A percentile compares a stretch with the other conserved stretches of the same genome.
These are phyloP conservation scores for Ormia ochracea DNA, from an alignment of 2,888 invertebrate species.

Conservation along the genomic window DNA sequence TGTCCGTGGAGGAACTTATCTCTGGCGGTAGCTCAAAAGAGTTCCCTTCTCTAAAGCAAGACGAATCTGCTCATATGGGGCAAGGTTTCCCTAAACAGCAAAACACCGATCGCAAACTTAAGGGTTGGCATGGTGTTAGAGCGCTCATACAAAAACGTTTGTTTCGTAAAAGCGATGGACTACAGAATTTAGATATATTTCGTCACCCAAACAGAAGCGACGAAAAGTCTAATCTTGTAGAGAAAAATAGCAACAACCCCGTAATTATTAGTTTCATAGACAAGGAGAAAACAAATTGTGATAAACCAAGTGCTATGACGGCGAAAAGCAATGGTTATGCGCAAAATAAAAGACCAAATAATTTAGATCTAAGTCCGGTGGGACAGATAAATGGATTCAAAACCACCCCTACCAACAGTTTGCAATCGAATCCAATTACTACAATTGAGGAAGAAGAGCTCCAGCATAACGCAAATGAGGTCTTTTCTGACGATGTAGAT, in stretches of 20 bases:
- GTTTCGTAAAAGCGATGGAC: slow-evolving; percentile 72
- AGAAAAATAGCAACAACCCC: slow-evolving; percentile 61
- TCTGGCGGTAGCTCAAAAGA: slow-evolving; percentile 67
- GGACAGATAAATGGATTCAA: slow-evolving; percentile 61
- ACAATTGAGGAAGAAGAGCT: slow-evolving; percentile 70
- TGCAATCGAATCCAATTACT: slow-evolving; percentile 72
- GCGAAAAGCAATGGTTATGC: slow-evolving; percentile 40
- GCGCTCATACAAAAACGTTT: slow-evolving; percentile 76
- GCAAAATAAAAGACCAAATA: slow-evolving; percentile 70
- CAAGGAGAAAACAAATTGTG: slow-evolving; percentile 54
- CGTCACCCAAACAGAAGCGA: slow-evolving; percentile 66
- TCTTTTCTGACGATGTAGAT: slow-evolving; percentile 35
- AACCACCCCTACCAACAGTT: slow-evolving; percentile 26
- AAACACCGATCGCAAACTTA: slow-evolving; percentile 74
- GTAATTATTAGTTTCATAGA: slow-evolving; percentile 63
- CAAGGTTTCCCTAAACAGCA: slow-evolving; percentile 77
- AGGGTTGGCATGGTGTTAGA: slow-evolving; percentile 76
- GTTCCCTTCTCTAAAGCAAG: slow-evolving; percentile 56
- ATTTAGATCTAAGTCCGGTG: slow-evolving; percentile 72
- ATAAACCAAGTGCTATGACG: slow-evolving; percentile 32
- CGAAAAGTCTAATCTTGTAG: slow-evolving; percentile 76
- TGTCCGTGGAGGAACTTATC: slow-evolving; percentile 75
- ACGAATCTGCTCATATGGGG: slow-evolving; percentile 68
- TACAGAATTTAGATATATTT: slow-evolving; percentile 57
- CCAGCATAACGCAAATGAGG: slow-evolving; percentile 26